Evolutionary conservation across 2,113 vertebrate genomes (phyloP).

Genomic region (Egretta garzetta): DNA sequence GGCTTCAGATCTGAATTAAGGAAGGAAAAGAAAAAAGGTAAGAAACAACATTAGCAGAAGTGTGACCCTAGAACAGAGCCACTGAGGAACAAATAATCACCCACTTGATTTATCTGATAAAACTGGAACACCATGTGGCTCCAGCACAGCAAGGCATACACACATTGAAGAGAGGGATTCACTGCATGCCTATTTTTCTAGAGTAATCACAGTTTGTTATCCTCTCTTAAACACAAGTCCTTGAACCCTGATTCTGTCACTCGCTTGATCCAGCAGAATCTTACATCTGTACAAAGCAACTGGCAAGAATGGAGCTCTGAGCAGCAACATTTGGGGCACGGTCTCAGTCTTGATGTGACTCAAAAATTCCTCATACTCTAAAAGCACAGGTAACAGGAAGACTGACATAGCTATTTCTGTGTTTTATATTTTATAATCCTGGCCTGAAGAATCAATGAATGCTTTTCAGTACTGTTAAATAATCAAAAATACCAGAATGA

Average conservation of each 20-base stretch:
- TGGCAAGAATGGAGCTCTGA: background rate
- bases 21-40: background rate
- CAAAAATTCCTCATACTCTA: background rate
- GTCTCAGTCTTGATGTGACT: background rate
- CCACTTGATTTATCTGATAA: constrained; percentile 32
- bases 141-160: background rate
- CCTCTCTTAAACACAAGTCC: background rate
- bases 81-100: background rate
- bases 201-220: background rate
- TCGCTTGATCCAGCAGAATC: background rate
- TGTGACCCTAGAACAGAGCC: background rate
- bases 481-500: background rate
- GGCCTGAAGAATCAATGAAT: background rate
- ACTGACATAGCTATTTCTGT: background rate
- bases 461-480: background rate
- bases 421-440: background rate
- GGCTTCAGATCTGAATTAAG: constrained; percentile 86
- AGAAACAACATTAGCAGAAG: background rate
- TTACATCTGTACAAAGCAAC: background rate
- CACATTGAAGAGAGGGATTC: background rate
- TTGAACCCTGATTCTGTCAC: background rate
- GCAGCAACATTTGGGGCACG: background rate
- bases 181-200: background rate
- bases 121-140: constrained; percentile 24
- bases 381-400: background rate